Conservation (phyloP, 2,113 vertebrate genomes). For the Martes martes region DNA sequence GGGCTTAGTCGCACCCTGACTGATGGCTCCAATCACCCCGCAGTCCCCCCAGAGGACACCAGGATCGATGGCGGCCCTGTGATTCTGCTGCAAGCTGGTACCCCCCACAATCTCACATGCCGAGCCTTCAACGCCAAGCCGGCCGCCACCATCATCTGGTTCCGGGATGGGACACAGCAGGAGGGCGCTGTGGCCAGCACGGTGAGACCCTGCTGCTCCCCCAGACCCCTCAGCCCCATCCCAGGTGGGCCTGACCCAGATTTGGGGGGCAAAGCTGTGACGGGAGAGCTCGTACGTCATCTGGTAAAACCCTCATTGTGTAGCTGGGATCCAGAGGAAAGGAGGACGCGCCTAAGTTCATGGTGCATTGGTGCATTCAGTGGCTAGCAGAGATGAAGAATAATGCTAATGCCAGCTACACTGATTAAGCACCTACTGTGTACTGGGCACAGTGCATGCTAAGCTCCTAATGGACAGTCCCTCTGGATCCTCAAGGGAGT, state of each 20-base stretch:
- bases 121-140: conserved; percentile 93
- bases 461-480: neutral
- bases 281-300: neutral
- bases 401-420: neutral
- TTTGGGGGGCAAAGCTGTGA: neutral
- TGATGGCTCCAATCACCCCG: neutral
- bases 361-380: neutral
- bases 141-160: conserved; percentile 91
- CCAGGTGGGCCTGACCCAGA: neutral
- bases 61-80: conserved; percentile 90
- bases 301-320: neutral
- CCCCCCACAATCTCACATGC: conserved; percentile 92
- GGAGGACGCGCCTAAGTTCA: neutral
- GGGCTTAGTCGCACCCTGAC: neutral
- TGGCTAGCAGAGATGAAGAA: neutral
- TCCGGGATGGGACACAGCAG: conserved; percentile 88
- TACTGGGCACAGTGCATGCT: neutral
- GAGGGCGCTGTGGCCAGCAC: conserved; percentile 89
- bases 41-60: conserved; percentile 92
- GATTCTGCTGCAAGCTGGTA: conserved; percentile 90
- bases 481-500: neutral
- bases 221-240: neutral
- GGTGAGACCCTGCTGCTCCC: conserved; percentile 76
- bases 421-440: neutral
- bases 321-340: neutral